phyloP scores from a whole-genome alignment of 2,113 vertebrate genomes.

The Coreoperca whiteheadi region DNA sequence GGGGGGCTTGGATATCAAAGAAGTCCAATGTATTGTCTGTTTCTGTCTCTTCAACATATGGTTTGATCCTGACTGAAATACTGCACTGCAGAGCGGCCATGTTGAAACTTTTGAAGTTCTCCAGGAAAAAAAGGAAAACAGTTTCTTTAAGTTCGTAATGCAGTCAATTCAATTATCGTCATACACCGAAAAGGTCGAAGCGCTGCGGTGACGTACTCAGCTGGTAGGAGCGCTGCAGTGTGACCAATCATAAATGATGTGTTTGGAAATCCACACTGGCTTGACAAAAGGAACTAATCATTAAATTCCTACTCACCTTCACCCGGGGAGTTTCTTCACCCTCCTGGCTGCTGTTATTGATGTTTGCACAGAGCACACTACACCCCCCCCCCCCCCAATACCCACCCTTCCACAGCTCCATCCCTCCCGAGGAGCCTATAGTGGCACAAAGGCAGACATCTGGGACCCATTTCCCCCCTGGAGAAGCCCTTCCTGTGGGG shows the following conservation, averaged over 20 bases:
- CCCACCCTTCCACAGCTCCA: slow-evolving; percentile 73
- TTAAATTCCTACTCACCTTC: slow-evolving; percentile 73
- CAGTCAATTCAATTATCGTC: slow-evolving; percentile 77
- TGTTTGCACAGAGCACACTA: slow-evolving; percentile 60
- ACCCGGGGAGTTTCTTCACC: slow-evolving; percentile 69
- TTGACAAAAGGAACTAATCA: slow-evolving; percentile 68
- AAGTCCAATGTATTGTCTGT: slow-evolving; percentile 68
- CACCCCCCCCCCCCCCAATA: slow-evolving; percentile 19
- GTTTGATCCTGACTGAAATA: slow-evolving; percentile 67
- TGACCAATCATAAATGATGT: slow-evolving; percentile 70
- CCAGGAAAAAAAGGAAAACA: slow-evolving; percentile 14
- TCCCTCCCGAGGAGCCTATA: slow-evolving; percentile 75
- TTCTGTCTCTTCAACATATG: slow-evolving; percentile 69
- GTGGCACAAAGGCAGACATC: slow-evolving; percentile 82
- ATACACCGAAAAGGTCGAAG: slow-evolving; percentile 35
- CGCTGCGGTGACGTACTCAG: slow-evolving; percentile 40
- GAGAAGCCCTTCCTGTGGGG: slow-evolving; percentile 85
- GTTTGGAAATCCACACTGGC: slow-evolving; percentile 69
- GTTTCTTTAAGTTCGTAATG: slow-evolving; percentile 71
- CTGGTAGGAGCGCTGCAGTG: slow-evolving; percentile 40
- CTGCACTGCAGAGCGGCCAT: slow-evolving; percentile 50
- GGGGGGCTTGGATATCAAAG: slow-evolving; percentile 71
- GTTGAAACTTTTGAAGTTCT: slow-evolving; percentile 71
- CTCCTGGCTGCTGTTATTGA: slow-evolving; percentile 68
- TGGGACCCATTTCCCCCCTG: slow-evolving; percentile 85